Evolutionary conservation across 2,888 invertebrate species (phyloP), one percentile per base, ranked within the genome.

Genomic region (Drosophila maculinotata): DNA sequence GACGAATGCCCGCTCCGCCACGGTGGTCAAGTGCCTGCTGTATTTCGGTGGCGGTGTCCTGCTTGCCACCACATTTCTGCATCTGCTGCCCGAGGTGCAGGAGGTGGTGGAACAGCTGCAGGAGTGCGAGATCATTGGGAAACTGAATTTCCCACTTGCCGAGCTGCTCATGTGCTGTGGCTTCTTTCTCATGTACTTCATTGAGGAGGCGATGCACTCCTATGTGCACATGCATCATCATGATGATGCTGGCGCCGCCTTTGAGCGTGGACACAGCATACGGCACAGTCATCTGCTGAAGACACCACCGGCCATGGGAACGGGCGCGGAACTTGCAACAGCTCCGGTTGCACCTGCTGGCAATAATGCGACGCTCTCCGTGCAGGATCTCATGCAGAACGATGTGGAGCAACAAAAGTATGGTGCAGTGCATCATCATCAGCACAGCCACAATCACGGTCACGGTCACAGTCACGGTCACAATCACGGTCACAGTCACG

Each of bases 31-130:
- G 87, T 91, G 94, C n/a, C 91, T 96, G 25, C 91, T 97, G 17
- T 95, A 96, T 10, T 95, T 96, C 74, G 97, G 96, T 7, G 97
- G 96, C 7, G 97, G 97, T n/a, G 96, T 97, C 0, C 92, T 97
- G 20, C 92, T 97, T 39, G 94, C 95, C 63, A 97, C 97, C 1
- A 96, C 96, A 1, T 96, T 97, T 87, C 91, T 96, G 66, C 97
- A 97, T 84, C 92, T 97, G 74, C 91, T 96, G 56, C 97, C 97
- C 1, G 97, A 97, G 92, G 95, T 97, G 0, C 92, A 94, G 10
- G 95, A 96, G 80, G 93, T 93, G 48, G 93, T 96, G 8, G 92
- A 93, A 8, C 90, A 93, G 56, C 91, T 96, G 63, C 93, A 94
- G 80, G 92, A 89, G 1, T 88, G 89, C 10, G 67, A 66, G 1